These are phyloP conservation scores for Cryptophagus acutangulus DNA, from an alignment of 2,888 invertebrate species.

Conservation along the genomic window DNA sequence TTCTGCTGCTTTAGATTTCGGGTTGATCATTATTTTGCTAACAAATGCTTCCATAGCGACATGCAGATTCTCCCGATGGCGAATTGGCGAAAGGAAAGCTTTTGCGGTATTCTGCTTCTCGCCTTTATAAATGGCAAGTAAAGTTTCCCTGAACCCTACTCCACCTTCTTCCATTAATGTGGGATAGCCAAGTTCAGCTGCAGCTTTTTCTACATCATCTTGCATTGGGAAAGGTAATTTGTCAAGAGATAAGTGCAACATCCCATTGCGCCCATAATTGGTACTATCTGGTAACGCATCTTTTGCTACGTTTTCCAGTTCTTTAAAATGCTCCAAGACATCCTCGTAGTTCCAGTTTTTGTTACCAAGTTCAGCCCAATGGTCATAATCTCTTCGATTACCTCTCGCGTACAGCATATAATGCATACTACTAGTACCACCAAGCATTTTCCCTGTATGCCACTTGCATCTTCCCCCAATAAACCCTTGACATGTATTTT, in stretches of 20 bases:
- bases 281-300: slow-evolving; percentile 81
- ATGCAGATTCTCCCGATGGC: slow-evolving; percentile 60
- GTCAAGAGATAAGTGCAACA: slow-evolving; percentile 46
- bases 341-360: slow-evolving; percentile 83
- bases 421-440: slow-evolving; percentile 84
- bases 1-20: slow-evolving; percentile 56
- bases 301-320: slow-evolving; percentile 88
- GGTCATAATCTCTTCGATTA: slow-evolving; percentile 83
- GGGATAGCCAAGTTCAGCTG: slow-evolving; percentile 46
- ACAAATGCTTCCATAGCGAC: slow-evolving; percentile 60
- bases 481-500: slow-evolving; percentile 63
- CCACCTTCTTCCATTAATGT: slow-evolving; percentile 29
- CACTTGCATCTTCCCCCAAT: slow-evolving; percentile 79
- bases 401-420: slow-evolving; percentile 90
- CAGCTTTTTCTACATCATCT: slow-evolving; percentile 37
- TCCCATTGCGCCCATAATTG: slow-evolving; percentile 75
- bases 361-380: slow-evolving; percentile 82
- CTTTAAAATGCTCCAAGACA: slow-evolving; percentile 79
- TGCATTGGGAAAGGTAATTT: slow-evolving; percentile 39
- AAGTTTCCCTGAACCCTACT: slow-evolving; percentile 33
- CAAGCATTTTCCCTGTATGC: slow-evolving; percentile 88
- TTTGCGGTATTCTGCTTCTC: slow-evolving; percentile 62
- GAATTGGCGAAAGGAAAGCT: slow-evolving; percentile 58
- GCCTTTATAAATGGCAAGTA: slow-evolving; percentile 50
- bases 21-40: slow-evolving; percentile 62